Evolutionary conservation across 2,797 vertebrate species (phyloP).

Genomic region (Scomberomorus guttatus): DNA sequence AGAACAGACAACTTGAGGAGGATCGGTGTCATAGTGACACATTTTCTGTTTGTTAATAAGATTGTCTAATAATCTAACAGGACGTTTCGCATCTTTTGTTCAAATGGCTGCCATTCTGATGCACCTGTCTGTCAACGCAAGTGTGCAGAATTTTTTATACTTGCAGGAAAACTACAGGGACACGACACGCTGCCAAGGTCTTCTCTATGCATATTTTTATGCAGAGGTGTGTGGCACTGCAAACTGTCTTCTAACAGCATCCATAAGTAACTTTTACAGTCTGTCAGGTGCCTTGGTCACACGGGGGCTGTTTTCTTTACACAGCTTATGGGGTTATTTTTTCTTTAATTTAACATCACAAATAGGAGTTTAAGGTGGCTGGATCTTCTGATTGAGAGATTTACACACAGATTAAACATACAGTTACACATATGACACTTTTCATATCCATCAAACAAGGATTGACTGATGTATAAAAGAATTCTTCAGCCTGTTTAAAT

Average conservation of each 20-base stretch:
- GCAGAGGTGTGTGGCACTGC: slow-evolving; percentile 4
- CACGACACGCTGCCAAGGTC: neutral
- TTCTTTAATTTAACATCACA: slow-evolving; percentile 44
- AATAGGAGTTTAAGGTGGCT: slow-evolving; percentile 30
- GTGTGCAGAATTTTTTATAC: neutral
- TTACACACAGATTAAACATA: too few species aligned
- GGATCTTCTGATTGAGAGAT: slow-evolving; percentile 10
- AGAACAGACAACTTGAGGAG: neutral
- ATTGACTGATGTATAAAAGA: too few species aligned
- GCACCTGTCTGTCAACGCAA: neutral
- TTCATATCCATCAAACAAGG: too few species aligned
- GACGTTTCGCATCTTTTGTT: neutral
- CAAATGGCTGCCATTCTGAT: neutral
- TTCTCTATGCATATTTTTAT: neutral
- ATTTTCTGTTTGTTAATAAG: neutral
- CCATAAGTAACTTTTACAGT: slow-evolving; percentile 33
- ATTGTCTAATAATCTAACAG: neutral
- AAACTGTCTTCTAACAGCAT: slow-evolving; percentile 24
- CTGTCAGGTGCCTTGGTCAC: slow-evolving; percentile 25
- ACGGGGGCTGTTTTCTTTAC: slow-evolving; percentile 42
- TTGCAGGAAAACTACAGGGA: neutral
- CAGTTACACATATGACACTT: too few species aligned
- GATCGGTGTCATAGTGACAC: neutral
- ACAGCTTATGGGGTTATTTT: slow-evolving; percentile 32
- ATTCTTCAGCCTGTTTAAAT: too few species aligned